These are phyloP conservation scores for Dynastes tityus DNA, from an alignment of 2,888 invertebrate genomes.

Conservation along the genomic window DNA sequence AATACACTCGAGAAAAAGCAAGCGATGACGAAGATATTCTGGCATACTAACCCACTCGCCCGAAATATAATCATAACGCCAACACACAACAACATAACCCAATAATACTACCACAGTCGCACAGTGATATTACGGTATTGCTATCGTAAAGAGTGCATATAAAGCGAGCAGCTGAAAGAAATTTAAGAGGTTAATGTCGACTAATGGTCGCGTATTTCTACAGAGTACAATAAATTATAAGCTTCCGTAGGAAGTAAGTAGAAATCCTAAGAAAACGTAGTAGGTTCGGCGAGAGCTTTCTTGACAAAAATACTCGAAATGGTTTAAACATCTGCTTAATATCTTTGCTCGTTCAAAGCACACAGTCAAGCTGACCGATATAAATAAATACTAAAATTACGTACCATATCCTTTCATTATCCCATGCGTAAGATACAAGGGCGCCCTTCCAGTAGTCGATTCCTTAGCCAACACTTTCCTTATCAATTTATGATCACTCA, in stretches of 20 bases:
- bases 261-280: background rate
- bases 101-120: conserved; percentile 14
- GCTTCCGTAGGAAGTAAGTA: background rate
- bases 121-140: background rate
- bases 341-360: too few species aligned
- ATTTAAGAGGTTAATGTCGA: conserved; percentile 13
- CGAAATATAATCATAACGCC: conserved; percentile 42
- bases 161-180: conserved; percentile 11
- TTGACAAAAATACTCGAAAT: too few species aligned
- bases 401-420: conserved; percentile 91
- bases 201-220: background rate
- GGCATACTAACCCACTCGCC: conserved; percentile 55
- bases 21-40: conserved; percentile 51
- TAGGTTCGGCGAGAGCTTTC: too few species aligned
- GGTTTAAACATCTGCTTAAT: too few species aligned
- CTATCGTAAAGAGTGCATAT: conserved; percentile 12
- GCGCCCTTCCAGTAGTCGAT: conserved; percentile 83
- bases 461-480: conserved; percentile 83
- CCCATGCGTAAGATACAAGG: conserved; percentile 88
- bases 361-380: too few species aligned
- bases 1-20: conserved; percentile 46
- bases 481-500: conserved; percentile 83
- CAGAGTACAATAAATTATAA: background rate
- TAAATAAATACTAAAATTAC: conserved; percentile 59
- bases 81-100: conserved; percentile 27